Evolutionary conservation across 37 sponge, comb jelly and placozoan genomes (phyloP), one percentile per base, ranked within the genome.

Genomic region (Halichondria panicea): DNA sequence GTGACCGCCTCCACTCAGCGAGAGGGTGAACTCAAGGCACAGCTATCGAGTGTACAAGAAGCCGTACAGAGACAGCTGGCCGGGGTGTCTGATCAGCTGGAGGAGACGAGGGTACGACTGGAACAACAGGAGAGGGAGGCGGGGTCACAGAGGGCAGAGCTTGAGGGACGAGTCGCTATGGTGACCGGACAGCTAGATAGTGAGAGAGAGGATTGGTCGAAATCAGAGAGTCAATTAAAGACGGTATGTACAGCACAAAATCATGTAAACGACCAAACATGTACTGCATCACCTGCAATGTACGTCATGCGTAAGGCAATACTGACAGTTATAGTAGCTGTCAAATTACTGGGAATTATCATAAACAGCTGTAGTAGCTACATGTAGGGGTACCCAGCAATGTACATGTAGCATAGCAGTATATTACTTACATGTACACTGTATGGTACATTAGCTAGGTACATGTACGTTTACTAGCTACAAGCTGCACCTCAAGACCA

Each of bases 61-160:
- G 60, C 77, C 30, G 89, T 83, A 25, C 77, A 77, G 34, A 69
- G 55, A 34, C 89, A 88, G 55, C 24, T 82, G 19, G 43, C 70
- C 30, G 78, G 64, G 33, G 8, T 88, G n/a, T 45, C 77, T 7
- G 28, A 38, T 22, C 83, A 88, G 66, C 83, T 88, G 24, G 45
- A 77, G 72, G 39, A 37, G 63, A 34, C 70, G 78, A 21, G 43
- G 2, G 63, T 28, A 15, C 52, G 33, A 12, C 59, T 57, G 25
- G 39, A 69, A 34, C 59, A 57, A 41, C 24, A 18, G n/a, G 69
- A 77, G 55, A 62, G 42, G 24, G 55, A 74, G 70, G 45, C 45
- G 35, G 30, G 40, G 9, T 63, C 76, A 55, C 68, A 71, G 50
- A 76, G 59, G 77, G 27, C 32, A 32, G 70, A 60, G 53, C 54